Evolutionary conservation across 1,140 invertebrate genomes (phyloP).

Genomic region (Drepana arcuata): DNA sequence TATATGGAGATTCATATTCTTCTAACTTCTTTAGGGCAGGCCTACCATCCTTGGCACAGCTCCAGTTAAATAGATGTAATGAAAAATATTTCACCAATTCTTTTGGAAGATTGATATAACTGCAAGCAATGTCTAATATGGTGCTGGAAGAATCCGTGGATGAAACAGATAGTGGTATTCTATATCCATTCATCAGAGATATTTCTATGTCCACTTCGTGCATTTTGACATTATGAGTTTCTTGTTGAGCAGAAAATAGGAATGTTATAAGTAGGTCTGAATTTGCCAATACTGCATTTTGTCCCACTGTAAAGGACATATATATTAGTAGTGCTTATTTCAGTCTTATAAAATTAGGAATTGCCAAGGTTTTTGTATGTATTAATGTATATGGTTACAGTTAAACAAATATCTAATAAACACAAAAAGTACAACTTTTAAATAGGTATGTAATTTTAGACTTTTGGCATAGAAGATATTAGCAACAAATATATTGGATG

Average conservation of each 20-base stretch:
- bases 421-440: too few species aligned
- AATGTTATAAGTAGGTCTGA: constrained; percentile 90
- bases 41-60: constrained; percentile 78
- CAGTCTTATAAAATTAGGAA: too few species aligned
- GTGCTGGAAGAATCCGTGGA: constrained; percentile 87
- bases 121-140: constrained; percentile 86
- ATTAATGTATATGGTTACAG: too few species aligned
- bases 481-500: not conserved
- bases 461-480: not conserved
- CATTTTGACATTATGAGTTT: constrained; percentile 79
- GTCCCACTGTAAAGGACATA: constrained; percentile 79
- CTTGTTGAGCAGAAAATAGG: constrained; percentile 92
- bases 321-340: too few species aligned
- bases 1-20: constrained; percentile 96
- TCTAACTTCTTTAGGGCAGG: constrained; percentile 89
- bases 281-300: constrained; percentile 84
- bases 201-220: constrained; percentile 86
- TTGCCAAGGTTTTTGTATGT: too few species aligned
- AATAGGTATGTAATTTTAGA: too few species aligned
- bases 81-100: constrained; percentile 90
- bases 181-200: constrained; percentile 88
- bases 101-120: constrained; percentile 81
- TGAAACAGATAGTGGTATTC: constrained; percentile 85
- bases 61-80: constrained; percentile 86
- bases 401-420: too few species aligned